These are phyloP conservation scores for Microctenopoma lineatum DNA, from an alignment of 2,797 vertebrate species.

Conservation along the genomic window DNA sequence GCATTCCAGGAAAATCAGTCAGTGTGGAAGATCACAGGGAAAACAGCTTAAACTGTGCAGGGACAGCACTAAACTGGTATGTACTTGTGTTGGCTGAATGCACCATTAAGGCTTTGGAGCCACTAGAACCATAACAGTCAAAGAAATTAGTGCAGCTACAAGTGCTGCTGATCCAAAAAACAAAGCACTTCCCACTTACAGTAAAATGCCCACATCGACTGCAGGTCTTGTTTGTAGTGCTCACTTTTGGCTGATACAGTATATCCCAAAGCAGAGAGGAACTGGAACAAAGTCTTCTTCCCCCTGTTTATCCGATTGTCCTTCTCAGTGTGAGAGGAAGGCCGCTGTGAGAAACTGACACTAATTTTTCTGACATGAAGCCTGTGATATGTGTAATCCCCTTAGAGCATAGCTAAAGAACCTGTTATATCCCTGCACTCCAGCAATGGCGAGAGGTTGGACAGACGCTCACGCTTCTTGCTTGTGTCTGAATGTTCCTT, in stretches of 20 bases:
- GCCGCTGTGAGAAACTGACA: constrained; percentile 56
- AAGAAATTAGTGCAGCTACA: not conserved
- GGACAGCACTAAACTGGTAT: constrained; percentile 27
- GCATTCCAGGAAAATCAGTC: constrained; percentile 23
- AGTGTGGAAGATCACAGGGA: constrained; percentile 4
- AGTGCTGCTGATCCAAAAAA: constrained; percentile 9
- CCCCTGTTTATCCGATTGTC: constrained; percentile 51
- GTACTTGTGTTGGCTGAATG: constrained; percentile 9
- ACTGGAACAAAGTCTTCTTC: constrained; percentile 30
- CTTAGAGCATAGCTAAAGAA: constrained; percentile 64
- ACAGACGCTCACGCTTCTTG: constrained; percentile 13
- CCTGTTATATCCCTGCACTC: constrained; percentile 59
- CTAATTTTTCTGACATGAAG: constrained; percentile 74
- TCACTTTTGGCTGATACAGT: constrained; percentile 4
- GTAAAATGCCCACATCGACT: constrained; percentile 1
- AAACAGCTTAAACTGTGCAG: constrained; percentile 9
- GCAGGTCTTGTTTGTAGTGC: not conserved
- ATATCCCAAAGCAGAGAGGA: constrained; percentile 6
- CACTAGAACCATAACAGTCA: not conserved
- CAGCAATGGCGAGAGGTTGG: constrained; percentile 23
- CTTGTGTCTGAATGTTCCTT: constrained; percentile 20
- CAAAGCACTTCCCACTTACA: not conserved
- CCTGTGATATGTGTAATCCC: constrained; percentile 76
- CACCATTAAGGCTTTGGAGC: not conserved
- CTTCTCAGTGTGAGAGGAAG: constrained; percentile 48